Percentiles rank a stretch among this genome's conserved stretches.
Evolutionary conservation across 2,113 vertebrate species (phyloP).

Genomic region (Rostratula benghalensis): DNA sequence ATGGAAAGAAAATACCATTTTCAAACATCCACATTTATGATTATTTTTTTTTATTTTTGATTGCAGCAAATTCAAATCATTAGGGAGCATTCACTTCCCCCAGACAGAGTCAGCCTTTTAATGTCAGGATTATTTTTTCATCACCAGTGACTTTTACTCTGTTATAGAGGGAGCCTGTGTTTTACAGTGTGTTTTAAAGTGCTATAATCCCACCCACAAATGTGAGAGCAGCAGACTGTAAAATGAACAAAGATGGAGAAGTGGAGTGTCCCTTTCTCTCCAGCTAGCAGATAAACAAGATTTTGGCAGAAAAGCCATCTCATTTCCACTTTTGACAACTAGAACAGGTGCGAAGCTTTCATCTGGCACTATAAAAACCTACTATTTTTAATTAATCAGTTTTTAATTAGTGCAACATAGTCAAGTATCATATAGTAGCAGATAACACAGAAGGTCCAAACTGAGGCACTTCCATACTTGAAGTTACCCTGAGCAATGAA

Average conservation of each 20-base stretch:
- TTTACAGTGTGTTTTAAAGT: not conserved
- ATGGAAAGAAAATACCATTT: not conserved
- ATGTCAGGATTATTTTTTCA: not conserved
- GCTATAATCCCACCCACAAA: not conserved
- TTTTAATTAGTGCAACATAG: not conserved
- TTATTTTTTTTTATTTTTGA: not conserved
- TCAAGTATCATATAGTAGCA: not conserved
- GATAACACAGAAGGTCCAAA: not conserved
- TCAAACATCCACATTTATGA: not conserved
- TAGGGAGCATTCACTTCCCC: not conserved
- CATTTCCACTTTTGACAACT: not conserved
- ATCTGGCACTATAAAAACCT: not conserved
- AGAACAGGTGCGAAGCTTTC: not conserved
- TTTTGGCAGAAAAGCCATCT: not conserved
- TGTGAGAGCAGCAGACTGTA: not conserved
- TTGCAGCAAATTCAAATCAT: not conserved
- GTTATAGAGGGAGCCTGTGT: not conserved
- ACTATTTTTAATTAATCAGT: not conserved
- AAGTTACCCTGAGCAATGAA: not conserved
- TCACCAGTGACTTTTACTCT: not conserved
- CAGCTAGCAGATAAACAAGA: not conserved
- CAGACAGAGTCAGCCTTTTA: not conserved
- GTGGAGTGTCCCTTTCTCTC: not conserved
- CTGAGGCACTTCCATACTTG: not conserved
- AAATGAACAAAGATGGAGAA: not conserved